Percentiles rank a stretch among this genome's conserved stretches.
phyloP scores from a whole-genome alignment of 2,797 vertebrate species.

The Characodon lateralis region DNA sequence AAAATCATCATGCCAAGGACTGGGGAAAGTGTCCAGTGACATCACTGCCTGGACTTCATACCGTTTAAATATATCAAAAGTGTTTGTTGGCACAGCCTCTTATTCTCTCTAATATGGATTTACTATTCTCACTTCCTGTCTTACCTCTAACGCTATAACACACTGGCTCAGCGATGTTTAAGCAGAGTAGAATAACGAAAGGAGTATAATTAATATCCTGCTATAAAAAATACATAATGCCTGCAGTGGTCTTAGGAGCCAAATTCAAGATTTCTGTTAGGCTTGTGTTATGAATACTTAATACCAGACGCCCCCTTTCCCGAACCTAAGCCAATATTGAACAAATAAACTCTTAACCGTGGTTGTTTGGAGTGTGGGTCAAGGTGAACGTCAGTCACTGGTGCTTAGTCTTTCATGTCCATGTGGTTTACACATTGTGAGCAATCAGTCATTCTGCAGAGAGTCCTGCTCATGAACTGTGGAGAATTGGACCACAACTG shows the following conservation, averaged over 20 bases:
- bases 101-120: conserved; percentile 40
- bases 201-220: conserved; percentile 24
- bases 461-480: neutral
- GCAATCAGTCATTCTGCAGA: conserved; percentile 11
- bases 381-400: conserved; percentile 22
- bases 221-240: conserved; percentile 42
- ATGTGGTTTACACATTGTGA: neutral
- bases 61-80: conserved; percentile 45
- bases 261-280: conserved; percentile 33
- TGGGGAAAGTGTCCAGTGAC: conserved; percentile 41
- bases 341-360: conserved; percentile 48
- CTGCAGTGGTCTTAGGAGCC: conserved; percentile 18
- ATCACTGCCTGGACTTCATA: conserved; percentile 40
- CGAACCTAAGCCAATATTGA: conserved; percentile 28
- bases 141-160: conserved; percentile 20
- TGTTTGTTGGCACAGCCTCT: conserved; percentile 43
- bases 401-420: conserved; percentile 10
- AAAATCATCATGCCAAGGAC: conserved; percentile 29
- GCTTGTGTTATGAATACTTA: conserved; percentile 33
- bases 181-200: conserved; percentile 31
- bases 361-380: conserved; percentile 5
- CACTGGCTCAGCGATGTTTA: neutral
- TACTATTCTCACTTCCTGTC: conserved; percentile 35
- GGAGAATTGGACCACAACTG: neutral
- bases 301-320: conserved; percentile 26